Base-by-base conservation (phyloP, 2,888 invertebrate genomes). In the Physocephala rufipes region DNA sequence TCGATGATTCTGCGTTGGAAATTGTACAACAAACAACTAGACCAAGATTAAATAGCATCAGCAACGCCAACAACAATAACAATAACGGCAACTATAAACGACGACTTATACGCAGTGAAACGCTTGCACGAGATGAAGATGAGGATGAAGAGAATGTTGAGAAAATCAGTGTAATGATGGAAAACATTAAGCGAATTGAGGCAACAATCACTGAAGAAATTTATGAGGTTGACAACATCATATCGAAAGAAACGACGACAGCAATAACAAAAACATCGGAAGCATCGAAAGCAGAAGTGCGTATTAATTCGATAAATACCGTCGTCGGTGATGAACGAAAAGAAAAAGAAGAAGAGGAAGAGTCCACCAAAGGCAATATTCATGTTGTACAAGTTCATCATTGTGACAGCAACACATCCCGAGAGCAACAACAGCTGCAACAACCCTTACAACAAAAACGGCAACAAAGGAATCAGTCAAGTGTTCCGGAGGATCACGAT, bases 21-120 rank as follows among this genome's bases (percentile, higher is more conserved):
- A n/a, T n/a, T 19, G 80, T 84, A 59, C 69, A 75, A 15, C 74
- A 82, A 24, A 78, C 81, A n/a, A n/a, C n/a, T n/a, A n/a, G n/a
- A n/a, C n/a, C n/a, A n/a, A n/a, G n/a, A n/a, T n/a, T n/a, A n/a
- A 4, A 77, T 81, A 67, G 76, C 78, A 47, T 74, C 43, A 68
- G 70, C 61, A 67, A 73, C 19, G 69, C 61, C 62, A 65, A 73
- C 65, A 47, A 30, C 47, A 26, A 30, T 19, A 53, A 13, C 28
- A 53, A 43, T 55, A 73, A 53, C 66, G 62, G 72, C 61, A 68
- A 45, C 61, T 47, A 59, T 26, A 59, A 81, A 69, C 76, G 83
- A 0, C 81, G 80, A 5, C 71, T 84, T 67, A 74, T 80, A 66
- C 82, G 84, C 67, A 82, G 85, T 72, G 84, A 84, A 73, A 84